Evolutionary conservation across 1,140 invertebrate species (phyloP).

Genomic region (Aphidius gifuensis): DNA sequence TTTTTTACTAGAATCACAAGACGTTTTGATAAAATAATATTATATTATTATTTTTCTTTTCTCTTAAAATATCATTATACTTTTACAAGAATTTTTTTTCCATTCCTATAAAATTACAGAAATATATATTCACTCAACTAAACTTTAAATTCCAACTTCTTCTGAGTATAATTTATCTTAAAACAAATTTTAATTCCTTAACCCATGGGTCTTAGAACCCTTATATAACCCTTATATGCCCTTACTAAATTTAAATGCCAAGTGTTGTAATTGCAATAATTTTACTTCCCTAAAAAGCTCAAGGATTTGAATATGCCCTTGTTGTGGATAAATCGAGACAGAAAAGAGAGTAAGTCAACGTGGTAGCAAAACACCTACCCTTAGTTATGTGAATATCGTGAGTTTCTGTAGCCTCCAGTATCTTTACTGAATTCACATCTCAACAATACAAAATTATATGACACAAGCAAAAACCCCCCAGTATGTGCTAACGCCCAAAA

Average conservation of each 20-base stretch:
- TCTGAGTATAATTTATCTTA: constrained; percentile 18
- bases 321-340: constrained; percentile 43
- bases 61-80: too few relatives aligned
- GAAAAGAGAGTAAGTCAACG: constrained; percentile 55
- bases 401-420: too few relatives aligned
- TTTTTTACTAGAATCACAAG: too few relatives aligned
- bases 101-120: not conserved
- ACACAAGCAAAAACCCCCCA: too few relatives aligned
- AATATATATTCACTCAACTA: constrained; percentile 5
- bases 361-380: constrained; percentile 47
- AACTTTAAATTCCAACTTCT: constrained; percentile 14
- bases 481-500: too few relatives aligned
- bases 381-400: not conserved
- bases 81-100: too few relatives aligned
- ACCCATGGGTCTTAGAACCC: constrained; percentile 13
- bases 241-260: constrained; percentile 26
- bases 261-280: constrained; percentile 43
- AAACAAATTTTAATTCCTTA: constrained; percentile 10
- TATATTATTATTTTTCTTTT: too few relatives aligned
- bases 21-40: too few relatives aligned
- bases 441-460: too few relatives aligned
- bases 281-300: constrained; percentile 27
- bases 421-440: too few relatives aligned
- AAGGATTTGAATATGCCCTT: constrained; percentile 23
- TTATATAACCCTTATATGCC: constrained; percentile 13